Evolutionary conservation across 2,113 vertebrate genomes (phyloP), one percentile per base, ranked within the genome.

Genomic region (Barnardius zonarius): DNA sequence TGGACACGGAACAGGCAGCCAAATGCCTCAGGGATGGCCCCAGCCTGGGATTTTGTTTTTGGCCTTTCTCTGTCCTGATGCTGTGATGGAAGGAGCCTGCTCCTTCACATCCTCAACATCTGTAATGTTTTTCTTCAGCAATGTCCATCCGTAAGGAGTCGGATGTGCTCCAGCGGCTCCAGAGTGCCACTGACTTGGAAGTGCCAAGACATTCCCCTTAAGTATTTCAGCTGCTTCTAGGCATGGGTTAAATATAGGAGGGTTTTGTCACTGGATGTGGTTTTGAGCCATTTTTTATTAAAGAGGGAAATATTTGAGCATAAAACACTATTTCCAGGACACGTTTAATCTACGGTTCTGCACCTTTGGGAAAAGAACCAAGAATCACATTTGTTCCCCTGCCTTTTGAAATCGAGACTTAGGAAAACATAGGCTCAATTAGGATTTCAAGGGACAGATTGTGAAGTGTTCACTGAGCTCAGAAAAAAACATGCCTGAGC

Each of bases 311-410:
- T 43, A 70, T 62, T 23, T 62, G 49, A 91, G 30, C 43, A 39
- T 73, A 44, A 92, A 89, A 19, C 28, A 67, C 28, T 73, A 28
- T 82, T 91, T 89, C 44, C 70, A 93, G 63, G 77, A 89, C 68
- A 80, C 4, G 28, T 80, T 87, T 77, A 89, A 67, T 87, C 7
- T 12, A 57, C 13, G 13, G 62, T 73, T 91, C 37, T 3, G 4
- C 63, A 77, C 83, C 67, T 92, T 93, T 76, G 86, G 77, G 74
- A 59, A 76, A 89, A 76, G 66, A 94, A 77, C 30, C 67, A 84
- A 91, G 49, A 91, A 89, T 51, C 52, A 63, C 16, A 79, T 63
- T 89, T 82, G 17, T 20, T 81, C 49, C 18, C 49, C 37, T 93
- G 41, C 20, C 17, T 30, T 93, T 94, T 84, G 67, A 94, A 93